phyloP scores from a whole-genome alignment of 2,888 invertebrate species.

The Apamea monoglypha region DNA sequence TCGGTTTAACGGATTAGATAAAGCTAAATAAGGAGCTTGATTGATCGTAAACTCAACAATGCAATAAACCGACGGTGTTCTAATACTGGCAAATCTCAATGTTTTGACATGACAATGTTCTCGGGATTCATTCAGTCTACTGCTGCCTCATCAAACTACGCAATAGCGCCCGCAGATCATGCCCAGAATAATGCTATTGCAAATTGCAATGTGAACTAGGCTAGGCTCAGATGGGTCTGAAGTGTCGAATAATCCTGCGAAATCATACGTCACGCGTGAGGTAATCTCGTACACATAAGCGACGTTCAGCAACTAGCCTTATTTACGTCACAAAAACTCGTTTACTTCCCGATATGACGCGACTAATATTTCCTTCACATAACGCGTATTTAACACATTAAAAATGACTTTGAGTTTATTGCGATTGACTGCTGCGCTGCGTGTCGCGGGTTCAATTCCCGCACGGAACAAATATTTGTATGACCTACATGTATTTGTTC shows the following conservation, averaged over 20 bases:
- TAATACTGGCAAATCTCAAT: no score
- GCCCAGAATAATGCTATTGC: no score
- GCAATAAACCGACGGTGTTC: no score
- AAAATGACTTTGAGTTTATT: neutral
- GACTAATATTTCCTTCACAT: neutral
- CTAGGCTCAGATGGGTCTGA: no score
- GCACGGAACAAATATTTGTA: no score
- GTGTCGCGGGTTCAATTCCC: no score
- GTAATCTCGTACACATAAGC: neutral
- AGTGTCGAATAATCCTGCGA: no score
- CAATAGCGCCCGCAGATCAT: neutral
- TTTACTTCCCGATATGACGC: constrained; percentile 5
- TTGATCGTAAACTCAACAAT: no score
- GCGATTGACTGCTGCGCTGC: no score
- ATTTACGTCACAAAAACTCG: constrained; percentile 15
- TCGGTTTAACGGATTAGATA: neutral
- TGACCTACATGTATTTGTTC: no score
- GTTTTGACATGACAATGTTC: neutral
- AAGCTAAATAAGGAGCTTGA: neutral
- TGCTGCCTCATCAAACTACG: neutral
- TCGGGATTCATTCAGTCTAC: neutral
- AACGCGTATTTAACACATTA: constrained; percentile 26
- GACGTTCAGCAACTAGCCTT: neutral
- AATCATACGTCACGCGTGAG: neutral
- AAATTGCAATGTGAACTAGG: neutral